A percentile compares a stretch with the other conserved stretches of the same genome.
Evolutionary conservation across 2,113 vertebrate genomes (phyloP).

Genomic region (Opisthocomus hoazin): DNA sequence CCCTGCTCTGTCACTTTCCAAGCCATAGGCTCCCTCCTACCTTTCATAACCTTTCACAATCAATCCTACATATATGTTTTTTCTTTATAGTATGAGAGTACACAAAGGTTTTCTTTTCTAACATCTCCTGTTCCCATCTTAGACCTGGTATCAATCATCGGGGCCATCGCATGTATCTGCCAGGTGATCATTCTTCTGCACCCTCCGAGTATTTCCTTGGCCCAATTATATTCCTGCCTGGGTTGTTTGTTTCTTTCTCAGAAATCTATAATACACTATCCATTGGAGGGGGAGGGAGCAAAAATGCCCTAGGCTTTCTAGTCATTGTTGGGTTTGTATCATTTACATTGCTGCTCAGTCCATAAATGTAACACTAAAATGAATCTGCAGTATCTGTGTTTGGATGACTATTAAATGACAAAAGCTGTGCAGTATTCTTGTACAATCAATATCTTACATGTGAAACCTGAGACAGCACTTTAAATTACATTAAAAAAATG

Average conservation of each 20-base stretch:
- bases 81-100: not conserved
- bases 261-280: conserved; percentile 11
- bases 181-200: not conserved
- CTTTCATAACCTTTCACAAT: not conserved
- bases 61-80: not conserved
- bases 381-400: not conserved
- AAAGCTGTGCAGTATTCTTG: not conserved
- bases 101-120: not conserved
- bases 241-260: conserved; percentile 9
- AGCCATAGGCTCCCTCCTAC: not conserved
- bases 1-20: not conserved
- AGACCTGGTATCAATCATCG: not conserved
- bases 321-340: not conserved
- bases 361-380: conserved; percentile 13
- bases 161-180: not conserved
- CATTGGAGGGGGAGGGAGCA: not conserved
- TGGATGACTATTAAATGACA: not conserved
- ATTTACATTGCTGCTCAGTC: not conserved
- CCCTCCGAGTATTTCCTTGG: conserved; percentile 18
- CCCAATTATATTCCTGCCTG: not conserved
- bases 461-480: not conserved
- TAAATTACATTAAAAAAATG: not conserved
- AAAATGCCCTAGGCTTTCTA: conserved; percentile 15
- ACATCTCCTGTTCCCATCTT: not conserved
- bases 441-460: conserved; percentile 23